Conservation (phyloP, 2,113 vertebrate genomes). For the Illadopsis cleaveri region DNA sequence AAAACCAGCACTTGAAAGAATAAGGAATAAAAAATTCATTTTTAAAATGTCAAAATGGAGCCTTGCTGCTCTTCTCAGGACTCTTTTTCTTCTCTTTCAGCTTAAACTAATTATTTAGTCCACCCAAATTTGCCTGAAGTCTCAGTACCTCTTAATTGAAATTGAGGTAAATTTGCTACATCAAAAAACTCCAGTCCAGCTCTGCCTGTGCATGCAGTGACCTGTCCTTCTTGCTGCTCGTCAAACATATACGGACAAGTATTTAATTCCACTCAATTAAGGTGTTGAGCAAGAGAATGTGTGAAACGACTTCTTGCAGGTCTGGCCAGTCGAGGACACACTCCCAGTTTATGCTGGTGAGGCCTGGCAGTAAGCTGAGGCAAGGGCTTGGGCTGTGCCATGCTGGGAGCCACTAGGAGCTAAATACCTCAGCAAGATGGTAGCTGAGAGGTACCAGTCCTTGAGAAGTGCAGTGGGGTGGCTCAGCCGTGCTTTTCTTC, state of each 20-base stretch:
- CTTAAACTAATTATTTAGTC: not conserved
- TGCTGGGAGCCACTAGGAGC: not conserved
- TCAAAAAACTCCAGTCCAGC: not conserved
- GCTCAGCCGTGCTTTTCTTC: not conserved
- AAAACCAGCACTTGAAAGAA: not conserved
- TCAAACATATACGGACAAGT: accelerated
- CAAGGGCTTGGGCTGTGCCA: not conserved
- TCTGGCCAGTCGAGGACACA: not conserved
- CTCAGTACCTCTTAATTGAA: not conserved
- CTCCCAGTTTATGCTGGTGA: not conserved
- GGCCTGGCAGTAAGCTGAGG: not conserved
- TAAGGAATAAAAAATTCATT: not conserved
- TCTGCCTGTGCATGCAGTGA: accelerated
- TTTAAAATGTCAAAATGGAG: not conserved
- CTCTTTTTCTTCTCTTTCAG: not conserved
- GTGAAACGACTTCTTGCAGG: not conserved
- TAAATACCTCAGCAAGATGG: accelerated
- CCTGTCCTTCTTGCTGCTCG: not conserved
- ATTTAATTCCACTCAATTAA: not conserved
- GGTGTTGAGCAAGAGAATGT: not conserved
- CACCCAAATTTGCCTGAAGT: not conserved
- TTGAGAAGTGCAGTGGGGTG: not conserved
- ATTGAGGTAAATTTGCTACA: not conserved
- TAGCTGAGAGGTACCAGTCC: not conserved
- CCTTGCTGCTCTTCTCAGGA: not conserved